Evolutionary conservation across 2,888 invertebrate species (phyloP).

Genomic region (Trissonchulus sp.): DNA sequence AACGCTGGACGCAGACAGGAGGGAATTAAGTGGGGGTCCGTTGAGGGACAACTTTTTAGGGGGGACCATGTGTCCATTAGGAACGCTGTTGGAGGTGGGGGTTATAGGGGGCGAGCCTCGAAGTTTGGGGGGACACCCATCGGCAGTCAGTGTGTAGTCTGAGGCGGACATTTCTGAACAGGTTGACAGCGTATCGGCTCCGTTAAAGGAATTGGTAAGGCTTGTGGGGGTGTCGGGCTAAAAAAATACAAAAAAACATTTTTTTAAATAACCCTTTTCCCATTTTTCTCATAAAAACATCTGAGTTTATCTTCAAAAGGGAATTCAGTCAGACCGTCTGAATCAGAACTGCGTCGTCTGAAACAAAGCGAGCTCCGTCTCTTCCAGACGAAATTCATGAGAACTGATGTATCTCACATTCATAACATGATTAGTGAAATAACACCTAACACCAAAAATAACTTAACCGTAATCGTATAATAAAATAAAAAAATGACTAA

Average conservation of each 20-base stretch:
- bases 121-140: not conserved
- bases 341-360: too few species aligned
- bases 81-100: not conserved
- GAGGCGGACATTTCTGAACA: slow-evolving; percentile 14
- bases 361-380: too few species aligned
- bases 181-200: slow-evolving; percentile 2
- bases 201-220: slow-evolving; percentile 17
- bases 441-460: slow-evolving; percentile 8
- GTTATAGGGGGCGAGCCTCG: not conserved
- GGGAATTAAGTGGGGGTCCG: too few species aligned
- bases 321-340: too few species aligned
- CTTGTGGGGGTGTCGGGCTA: slow-evolving; percentile 21
- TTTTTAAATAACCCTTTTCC: not conserved
- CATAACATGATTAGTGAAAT: too few species aligned
- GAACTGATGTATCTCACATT: too few species aligned
- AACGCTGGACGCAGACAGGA: too few species aligned
- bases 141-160: not conserved
- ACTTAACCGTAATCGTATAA: not conserved
- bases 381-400: too few species aligned
- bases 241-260: not conserved
- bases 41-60: not conserved
- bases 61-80: too few species aligned
- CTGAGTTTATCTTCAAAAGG: too few species aligned
- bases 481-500: not conserved
- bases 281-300: too few species aligned